A percentile compares a stretch with the other conserved stretches of the same genome.
Conservation (phyloP, 2,113 vertebrate genomes). For the Psilopsiagon aymara region DNA sequence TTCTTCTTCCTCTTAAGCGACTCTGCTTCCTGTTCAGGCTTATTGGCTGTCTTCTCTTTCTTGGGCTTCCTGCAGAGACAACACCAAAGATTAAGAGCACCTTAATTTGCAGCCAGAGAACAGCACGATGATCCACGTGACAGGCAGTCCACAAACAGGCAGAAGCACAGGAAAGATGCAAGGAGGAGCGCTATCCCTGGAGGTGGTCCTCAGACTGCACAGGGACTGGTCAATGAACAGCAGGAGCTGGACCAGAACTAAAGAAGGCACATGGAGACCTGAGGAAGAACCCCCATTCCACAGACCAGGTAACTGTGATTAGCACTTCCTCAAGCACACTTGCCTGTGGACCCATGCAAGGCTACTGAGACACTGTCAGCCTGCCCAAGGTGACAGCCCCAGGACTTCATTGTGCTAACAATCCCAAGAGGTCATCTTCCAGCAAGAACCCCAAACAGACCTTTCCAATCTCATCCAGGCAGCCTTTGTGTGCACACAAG, state of each 20-base stretch:
- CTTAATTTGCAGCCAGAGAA: not conserved
- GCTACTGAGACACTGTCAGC: not conserved
- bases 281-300: not conserved
- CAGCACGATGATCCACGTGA: rapidly evolving
- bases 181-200: rapidly evolving
- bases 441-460: not conserved
- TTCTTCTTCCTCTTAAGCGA: constrained; percentile 82
- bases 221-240: not conserved
- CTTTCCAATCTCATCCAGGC: not conserved
- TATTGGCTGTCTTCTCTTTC: constrained; percentile 73
- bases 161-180: not conserved
- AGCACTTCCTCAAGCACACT: not conserved
- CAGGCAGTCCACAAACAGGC: rapidly evolving
- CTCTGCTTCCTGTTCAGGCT: not conserved
- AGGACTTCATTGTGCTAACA: not conserved
- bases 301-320: not conserved
- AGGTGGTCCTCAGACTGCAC: not conserved
- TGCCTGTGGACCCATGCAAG: not conserved
- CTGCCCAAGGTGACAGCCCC: not conserved
- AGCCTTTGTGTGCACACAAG: not conserved
- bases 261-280: not conserved
- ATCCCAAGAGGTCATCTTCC: not conserved
- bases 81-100: not conserved
- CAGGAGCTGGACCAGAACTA: not conserved
- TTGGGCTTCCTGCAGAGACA: constrained; percentile 83